A percentile compares a stretch with the other conserved stretches of the same genome.
Evolutionary conservation across 2,797 vertebrate species (phyloP).

Genomic region (Limnodromus scolopaceus): DNA sequence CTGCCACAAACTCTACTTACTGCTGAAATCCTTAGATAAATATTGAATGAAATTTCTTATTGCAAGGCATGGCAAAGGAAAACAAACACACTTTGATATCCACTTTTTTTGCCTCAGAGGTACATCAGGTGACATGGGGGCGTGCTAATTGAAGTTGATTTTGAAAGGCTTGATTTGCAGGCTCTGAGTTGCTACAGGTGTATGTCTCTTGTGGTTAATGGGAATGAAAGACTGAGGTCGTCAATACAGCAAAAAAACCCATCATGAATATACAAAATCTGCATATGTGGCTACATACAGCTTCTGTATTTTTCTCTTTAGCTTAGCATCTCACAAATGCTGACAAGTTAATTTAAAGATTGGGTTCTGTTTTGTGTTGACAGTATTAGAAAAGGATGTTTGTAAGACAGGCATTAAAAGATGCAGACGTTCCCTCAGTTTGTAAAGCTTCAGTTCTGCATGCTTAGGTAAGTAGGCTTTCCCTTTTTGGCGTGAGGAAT

Average conservation of each 20-base stretch:
- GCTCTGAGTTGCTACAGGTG: conserved; percentile 68
- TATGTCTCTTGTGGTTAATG: conserved; percentile 46
- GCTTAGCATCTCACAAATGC: neutral
- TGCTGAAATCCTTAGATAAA: conserved; percentile 75
- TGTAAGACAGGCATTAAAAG: conserved; percentile 3
- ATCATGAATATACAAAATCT: neutral
- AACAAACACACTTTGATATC: conserved; percentile 72
- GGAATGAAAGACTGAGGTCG: neutral
- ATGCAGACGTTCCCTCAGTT: neutral
- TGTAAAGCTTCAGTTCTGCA: neutral
- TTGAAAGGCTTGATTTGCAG: conserved; percentile 53
- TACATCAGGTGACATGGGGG: conserved; percentile 41
- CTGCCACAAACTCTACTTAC: conserved; percentile 71
- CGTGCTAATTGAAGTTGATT: conserved; percentile 59
- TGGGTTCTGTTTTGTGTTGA: neutral
- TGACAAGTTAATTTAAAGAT: conserved; percentile 39
- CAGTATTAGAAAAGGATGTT: conserved; percentile 26
- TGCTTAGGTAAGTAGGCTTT: neutral
- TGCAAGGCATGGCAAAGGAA: conserved; percentile 68
- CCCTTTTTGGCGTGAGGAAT: neutral
- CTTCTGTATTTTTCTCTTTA: conserved; percentile 42
- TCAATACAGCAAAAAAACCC: conserved; percentile 47
- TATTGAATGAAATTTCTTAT: conserved; percentile 73
- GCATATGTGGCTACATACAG: neutral
- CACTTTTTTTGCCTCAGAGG: conserved; percentile 45